Base-by-base conservation (phyloP, 2,113 vertebrate genomes). In the Percopsis transmontana region DNA sequence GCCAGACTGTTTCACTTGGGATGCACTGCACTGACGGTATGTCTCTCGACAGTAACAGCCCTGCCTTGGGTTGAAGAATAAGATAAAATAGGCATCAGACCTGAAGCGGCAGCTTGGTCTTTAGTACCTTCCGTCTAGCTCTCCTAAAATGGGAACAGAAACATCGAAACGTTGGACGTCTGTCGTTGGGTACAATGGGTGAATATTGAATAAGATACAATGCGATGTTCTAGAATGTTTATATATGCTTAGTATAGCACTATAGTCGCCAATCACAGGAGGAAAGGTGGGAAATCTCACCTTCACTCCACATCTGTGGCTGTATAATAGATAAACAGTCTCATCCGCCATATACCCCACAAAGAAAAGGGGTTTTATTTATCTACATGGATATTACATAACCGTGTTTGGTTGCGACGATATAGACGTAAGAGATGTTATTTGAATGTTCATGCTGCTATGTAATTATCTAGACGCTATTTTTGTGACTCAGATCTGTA, bases 401-500 rank as follows among this genome's bases (percentile, higher is more conserved):
- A 19, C 6, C 56, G 52, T 75, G 68, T 82, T 85, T 79, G 81
- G 83, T 86, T 74, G 72, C 76, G 59, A 81, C 52, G 73, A 66
- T 64, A 51, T 57, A 80, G 54, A 81, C 33, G 58, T 83, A 54
- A 27, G 68, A 75, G 45, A 87, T 85, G 85, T 84, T 84, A 88
- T 79, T 79, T 87, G 77, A 89, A 81, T 87, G 86, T 86, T 83
- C 68, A 81, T 86, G 88, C 91, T 89, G 91, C 89, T 90, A 87
- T 88, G 76, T 84, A 72, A 88, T 87, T 85, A 87, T 77, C 69
- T 90, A 84, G 63, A 86, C 68, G 81, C 82, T 81, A 82, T 83
- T 88, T 88, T 85, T 86, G 86, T 85, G 84, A 84, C 68, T 76
- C 72, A 62, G 59, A 82, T 72, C 67, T 83, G 76, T 86, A 62